Base-by-base conservation (phyloP, 2,113 vertebrate genomes). In the Antechinus stuartii region DNA sequence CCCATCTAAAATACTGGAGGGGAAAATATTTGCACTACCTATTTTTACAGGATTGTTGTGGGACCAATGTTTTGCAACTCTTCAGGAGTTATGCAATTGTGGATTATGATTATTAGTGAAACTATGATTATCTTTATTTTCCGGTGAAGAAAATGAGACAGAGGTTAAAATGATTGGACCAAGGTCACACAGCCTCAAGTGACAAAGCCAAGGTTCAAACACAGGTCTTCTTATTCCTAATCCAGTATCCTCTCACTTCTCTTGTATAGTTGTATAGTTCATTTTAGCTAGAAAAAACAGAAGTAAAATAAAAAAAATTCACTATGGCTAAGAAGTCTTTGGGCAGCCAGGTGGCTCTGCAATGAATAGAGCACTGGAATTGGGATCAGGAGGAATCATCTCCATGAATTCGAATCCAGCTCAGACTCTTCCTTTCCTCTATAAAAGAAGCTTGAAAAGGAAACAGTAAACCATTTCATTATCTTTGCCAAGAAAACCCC, bases 121-220 rank as follows among this genome's bases (percentile, higher is more conserved):
- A 84, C 42, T 84, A 84, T n/a, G 68, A 84, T 84, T 84, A 8
- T 8, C 49, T 1, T n/a, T n/a, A 0, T 24, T 35, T 35, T 49
- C 0, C 47, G 57, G 53, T 3, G 3, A 10, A 53, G 52, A 93
- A n/a, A 19, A 49, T n/a, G n/a, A 54, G 30, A 42, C 54, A 24
- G 84, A 8, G 25, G 9, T 84, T 84, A 49, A 89, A 90, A 0
- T 6, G 19, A 14, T n/a, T 49, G 22, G 19, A 54, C 11, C 5
- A 14, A 30, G 19, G 68, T 0, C 0, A 30, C 53, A 8, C 1
- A 0, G 1, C 16, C 16, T 22, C 0, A 76, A 61, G 2, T 76
- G 76, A 84, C 46, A 6, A 50, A 68, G 54, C 49, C 2, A 23
- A 27, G 0, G 23, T 0, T 0, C 23, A 54, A 57, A 24, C 10